Conservation (phyloP, 2,888 invertebrate genomes). For the Ormyrus labotus region DNA sequence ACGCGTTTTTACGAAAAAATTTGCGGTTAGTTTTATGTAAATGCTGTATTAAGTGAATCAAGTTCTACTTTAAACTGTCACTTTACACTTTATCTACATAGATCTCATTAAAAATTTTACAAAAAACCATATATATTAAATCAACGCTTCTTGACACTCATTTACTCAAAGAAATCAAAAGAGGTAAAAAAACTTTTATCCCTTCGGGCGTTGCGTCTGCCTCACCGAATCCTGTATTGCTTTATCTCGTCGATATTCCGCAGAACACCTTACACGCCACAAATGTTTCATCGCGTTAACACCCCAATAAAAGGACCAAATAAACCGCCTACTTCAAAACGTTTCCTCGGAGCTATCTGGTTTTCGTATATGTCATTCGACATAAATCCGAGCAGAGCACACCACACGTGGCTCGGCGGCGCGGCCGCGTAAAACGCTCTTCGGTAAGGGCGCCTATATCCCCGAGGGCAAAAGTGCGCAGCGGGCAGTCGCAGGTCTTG, state of each 20-base stretch:
- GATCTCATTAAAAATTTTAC: no score
- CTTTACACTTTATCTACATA: no score
- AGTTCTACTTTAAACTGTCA: no score
- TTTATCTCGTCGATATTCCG: not conserved
- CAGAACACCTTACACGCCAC: not conserved
- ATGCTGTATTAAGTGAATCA: no score
- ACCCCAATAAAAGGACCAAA: not conserved
- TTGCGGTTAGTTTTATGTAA: no score
- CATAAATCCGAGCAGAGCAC: slow-evolving; percentile 3
- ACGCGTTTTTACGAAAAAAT: no score
- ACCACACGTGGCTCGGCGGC: not conserved
- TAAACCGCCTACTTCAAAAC: not conserved
- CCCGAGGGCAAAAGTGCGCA: not conserved
- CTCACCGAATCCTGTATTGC: no score
- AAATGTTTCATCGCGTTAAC: slow-evolving; percentile 14
- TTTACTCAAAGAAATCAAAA: no score
- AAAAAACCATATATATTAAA: no score
- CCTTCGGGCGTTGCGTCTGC: no score
- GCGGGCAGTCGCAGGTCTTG: not conserved
- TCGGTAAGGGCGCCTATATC: not conserved
- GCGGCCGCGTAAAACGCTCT: not conserved
- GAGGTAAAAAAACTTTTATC: no score
- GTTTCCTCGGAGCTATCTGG: not conserved
- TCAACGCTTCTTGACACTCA: no score
- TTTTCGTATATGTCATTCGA: not conserved